phyloP scores from a whole-genome alignment of 1,140 invertebrate species.

The Drosophila virilis region DNA sequence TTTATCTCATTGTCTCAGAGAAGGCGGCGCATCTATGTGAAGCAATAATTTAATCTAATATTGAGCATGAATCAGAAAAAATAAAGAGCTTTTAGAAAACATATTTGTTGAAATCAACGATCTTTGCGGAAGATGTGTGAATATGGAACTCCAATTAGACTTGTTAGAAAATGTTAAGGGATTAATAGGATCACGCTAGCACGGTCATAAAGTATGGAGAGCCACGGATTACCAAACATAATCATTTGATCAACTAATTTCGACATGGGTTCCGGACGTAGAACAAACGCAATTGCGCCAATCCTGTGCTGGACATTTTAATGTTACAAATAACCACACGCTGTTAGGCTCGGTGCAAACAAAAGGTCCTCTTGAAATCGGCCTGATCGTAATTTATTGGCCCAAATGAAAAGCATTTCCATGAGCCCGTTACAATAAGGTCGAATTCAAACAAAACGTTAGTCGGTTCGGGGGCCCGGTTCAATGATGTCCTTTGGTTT shows the following conservation, averaged over 20 bases:
- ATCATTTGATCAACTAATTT: constrained; percentile 23
- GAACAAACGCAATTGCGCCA: constrained; percentile 23
- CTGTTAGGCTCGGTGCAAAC: constrained; percentile 18
- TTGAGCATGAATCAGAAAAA: too few relatives aligned
- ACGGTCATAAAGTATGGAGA: too few relatives aligned
- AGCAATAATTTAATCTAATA: too few relatives aligned
- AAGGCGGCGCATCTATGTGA: too few relatives aligned
- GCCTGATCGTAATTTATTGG: constrained; percentile 80
- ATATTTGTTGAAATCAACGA: too few relatives aligned
- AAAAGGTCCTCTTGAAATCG: constrained; percentile 57
- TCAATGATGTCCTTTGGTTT: constrained; percentile 21
- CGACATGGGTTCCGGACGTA: neutral
- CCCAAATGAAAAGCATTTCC: constrained; percentile 57
- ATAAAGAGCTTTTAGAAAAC: too few relatives aligned
- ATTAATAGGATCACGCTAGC: too few relatives aligned
- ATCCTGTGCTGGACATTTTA: constrained; percentile 27
- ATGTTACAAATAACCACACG: constrained; percentile 30
- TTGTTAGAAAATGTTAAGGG: too few relatives aligned
- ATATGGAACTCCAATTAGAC: too few relatives aligned
- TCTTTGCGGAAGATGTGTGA: too few relatives aligned
- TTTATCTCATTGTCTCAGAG: too few relatives aligned
- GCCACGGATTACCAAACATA: constrained; percentile 7
- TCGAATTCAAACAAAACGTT: constrained; percentile 17
- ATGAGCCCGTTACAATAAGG: constrained; percentile 18
- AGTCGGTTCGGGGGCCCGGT: constrained; percentile 1